Percentiles rank a stretch among this genome's conserved stretches.
These are phyloP conservation scores for Falco punctatus DNA, from an alignment of 2,113 vertebrate genomes.

Conservation along the genomic window DNA sequence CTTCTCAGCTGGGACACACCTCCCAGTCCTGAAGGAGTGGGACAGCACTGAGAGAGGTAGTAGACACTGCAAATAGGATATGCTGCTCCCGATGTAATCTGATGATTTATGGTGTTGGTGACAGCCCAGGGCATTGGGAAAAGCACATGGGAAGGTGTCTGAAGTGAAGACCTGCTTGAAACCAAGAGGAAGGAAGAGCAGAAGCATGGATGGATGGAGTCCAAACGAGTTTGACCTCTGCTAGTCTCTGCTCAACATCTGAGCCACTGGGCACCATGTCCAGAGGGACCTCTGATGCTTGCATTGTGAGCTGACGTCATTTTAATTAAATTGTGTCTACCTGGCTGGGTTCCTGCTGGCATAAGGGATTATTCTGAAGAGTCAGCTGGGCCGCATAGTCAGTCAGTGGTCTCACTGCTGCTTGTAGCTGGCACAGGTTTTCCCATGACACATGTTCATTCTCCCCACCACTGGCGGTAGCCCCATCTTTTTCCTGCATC, in stretches of 20 bases:
- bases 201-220: neutral
- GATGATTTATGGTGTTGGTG: neutral
- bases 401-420: neutral
- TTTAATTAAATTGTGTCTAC: constrained; percentile 56
- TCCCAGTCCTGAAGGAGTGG: neutral
- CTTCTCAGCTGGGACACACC: neutral
- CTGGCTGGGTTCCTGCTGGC: constrained; percentile 24
- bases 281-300: constrained; percentile 1
- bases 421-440: neutral
- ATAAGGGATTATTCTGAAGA: constrained; percentile 13
- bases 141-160: neutral
- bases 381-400: neutral
- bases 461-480: neutral
- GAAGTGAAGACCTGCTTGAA: neutral
- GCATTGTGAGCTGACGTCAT: neutral
- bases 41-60: neutral
- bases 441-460: neutral
- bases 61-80: neutral
- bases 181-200: neutral
- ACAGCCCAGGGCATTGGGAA: neutral
- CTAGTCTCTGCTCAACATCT: neutral
- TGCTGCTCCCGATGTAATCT: neutral
- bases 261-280: neutral
- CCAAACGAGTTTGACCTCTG: neutral
- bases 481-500: neutral